Evolutionary conservation across 2,888 invertebrate genomes (phyloP).

Genomic region (Chamaedrilus cognettii): DNA sequence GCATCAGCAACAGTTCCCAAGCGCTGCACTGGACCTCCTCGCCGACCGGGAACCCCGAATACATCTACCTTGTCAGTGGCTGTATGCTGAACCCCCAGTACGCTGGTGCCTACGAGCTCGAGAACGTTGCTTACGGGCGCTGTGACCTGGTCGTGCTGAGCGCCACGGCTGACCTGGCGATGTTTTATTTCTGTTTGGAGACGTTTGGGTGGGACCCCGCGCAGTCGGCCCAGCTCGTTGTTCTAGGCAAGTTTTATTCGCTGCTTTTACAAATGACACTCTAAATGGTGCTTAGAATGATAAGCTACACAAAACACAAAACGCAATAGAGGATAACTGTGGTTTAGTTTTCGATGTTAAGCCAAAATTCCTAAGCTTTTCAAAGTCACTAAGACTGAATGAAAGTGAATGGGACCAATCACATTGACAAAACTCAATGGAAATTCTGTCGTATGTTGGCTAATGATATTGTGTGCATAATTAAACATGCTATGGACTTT

Average conservation of each 20-base stretch:
- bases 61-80: not conserved
- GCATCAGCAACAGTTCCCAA: not conserved
- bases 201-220: not conserved
- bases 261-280: no score
- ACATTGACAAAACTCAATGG: no score
- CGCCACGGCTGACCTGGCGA: not conserved
- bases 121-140: not conserved
- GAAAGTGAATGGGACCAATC: no score
- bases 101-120: not conserved
- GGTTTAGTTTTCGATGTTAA: no score
- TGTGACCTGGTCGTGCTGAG: not conserved
- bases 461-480: no score
- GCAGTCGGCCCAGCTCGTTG: not conserved
- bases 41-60: not conserved
- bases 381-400: no score
- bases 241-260: not conserved
- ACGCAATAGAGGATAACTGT: no score
- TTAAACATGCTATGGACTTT: no score
- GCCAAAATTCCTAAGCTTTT: no score
- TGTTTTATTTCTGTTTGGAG: not conserved
- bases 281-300: no score
- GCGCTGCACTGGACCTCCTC: not conserved
- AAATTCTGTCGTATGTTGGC: no score
- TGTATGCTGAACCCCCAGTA: not conserved
- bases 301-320: no score